Evolutionary conservation across 2,888 invertebrate genomes (phyloP), one percentile per base, ranked within the genome.

Genomic region (Magallana nippona): DNA sequence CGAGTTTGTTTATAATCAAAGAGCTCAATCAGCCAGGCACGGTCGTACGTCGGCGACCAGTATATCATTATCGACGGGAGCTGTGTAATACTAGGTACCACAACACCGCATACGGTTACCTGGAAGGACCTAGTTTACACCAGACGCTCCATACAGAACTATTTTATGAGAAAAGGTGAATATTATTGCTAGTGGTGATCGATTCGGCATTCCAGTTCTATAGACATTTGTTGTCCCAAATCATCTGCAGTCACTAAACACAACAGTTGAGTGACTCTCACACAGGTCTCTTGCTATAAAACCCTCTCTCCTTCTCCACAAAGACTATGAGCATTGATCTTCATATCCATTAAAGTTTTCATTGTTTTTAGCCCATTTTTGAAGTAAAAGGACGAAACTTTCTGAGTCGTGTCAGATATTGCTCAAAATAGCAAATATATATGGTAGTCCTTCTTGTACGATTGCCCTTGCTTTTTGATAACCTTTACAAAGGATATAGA

Each of bases 31-130:
- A 71, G 27, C 32, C 71, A 27, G 27, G 71, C 32, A 27, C 71
- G 15, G 71, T 17, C 71, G 44, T 10, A 15, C 2, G 71, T 71
- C 71, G 13, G 27, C 19, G 71, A 71, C 27, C 27, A 71, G 71
- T 71, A 71, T 71, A 71, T 71, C 71, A 71, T 71, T 71, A 71
- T 71, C 71, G 71, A 27, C 71, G 27, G 27, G 71, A 15, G 32
- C 71, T 13, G 71, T 71, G 71, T 71, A 71, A 71, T 13, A 15
- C 22, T 71, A 71, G 71, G 32, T 22, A 71, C 71, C 71, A 71
- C 71, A 15, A 8, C 71, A 71, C 71, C 71, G 71, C 71, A 71
- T 22, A 27, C 71, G 71, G 71, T 32, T 10, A 32, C 71, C 32
- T 15, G 3, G 27, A 32, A 27, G 27, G 27, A 71, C 71, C 15